Evolutionary conservation across 23 tunicate species (phyloP), one percentile per base, ranked within the genome.

Genomic region (Trididemnum miniatum): DNA sequence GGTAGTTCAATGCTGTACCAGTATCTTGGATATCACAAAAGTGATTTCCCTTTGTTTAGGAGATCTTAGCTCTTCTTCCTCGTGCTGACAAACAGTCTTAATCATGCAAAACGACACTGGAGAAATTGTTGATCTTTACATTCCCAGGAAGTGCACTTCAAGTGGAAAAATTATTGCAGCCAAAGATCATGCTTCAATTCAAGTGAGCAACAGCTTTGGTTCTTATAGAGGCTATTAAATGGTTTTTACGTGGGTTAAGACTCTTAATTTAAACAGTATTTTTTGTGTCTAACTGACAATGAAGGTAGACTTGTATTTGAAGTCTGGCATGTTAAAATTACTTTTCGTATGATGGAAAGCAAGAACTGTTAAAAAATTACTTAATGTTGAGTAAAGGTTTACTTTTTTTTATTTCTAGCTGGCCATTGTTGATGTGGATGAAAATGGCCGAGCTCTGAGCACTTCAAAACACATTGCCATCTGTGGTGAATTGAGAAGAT

Each of bases 91-190:
- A 62, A 62, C 26, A 62, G 67, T 62, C 67, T 62, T 67, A 67
- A 67, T 22, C 37, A 88, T 88, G 93, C 93, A 88, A 86, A 88
- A 88, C 93, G 93, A 88, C 88, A 76, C 93, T 76, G 98, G 98
- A 50, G 98, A 93, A 88, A 84, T 95, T 59, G 98, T 95, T 71
- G 98, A 95, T 76, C 54, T 95, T 63, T 95, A 89, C 84, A 95
- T 95, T 80, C 98, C 98, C 0, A 71, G 98, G 35, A 95, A 89
- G 65, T 95, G 98, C 85, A 59, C 95, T 1, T 72, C 91, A 1
- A 81, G 82, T 72, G 90, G 90, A 40, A 60, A 90, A 33, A 89
- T 95, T 35, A 89, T 95, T 62, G 82, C 86, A 34, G 98, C 98
- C 22, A 95, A 95, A 64, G 98, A 93, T 35, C 98, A 93, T 80